Conservation (phyloP, 2,888 invertebrate species). For the Capitulum mitella region DNA sequence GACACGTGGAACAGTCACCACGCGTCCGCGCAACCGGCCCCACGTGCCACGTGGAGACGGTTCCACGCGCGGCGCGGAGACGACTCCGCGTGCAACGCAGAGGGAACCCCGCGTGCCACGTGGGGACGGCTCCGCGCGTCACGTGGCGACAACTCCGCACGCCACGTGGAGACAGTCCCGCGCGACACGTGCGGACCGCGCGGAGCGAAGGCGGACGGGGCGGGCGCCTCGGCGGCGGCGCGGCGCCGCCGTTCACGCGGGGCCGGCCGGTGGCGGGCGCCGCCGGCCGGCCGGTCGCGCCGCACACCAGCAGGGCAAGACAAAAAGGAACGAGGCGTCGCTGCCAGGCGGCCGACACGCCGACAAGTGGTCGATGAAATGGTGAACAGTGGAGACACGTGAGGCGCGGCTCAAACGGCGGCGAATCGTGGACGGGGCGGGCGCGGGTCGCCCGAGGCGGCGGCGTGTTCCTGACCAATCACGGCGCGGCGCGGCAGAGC, state of each 20-base stretch:
- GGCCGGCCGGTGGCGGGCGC: no score
- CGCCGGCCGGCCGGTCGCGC: no score
- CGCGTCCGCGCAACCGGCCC: neutral
- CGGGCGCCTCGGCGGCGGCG: neutral
- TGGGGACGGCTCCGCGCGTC: no score
- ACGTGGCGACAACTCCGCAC: no score
- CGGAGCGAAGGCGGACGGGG: no score
- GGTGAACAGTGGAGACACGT: neutral
- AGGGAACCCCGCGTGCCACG: no score
- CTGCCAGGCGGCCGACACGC: no score
- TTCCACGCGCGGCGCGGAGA: no score
- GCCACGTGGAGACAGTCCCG: no score
- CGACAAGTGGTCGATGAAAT: neutral
- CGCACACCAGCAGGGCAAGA: slow-evolving; percentile 7
- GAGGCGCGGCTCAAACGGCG: neutral
- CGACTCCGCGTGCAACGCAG: no score
- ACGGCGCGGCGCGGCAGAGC: neutral
- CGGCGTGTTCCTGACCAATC: neutral
- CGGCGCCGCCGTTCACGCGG: neutral
- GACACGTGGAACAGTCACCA: no score
- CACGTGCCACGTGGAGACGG: neutral
- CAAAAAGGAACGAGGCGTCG: neutral
- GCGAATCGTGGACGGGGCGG: neutral
- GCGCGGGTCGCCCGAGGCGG: neutral
- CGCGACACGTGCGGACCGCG: no score